Evolutionary conservation across 2,888 invertebrate species (phyloP), one percentile per base, ranked within the genome.

Genomic region (Clusia tigrina): DNA sequence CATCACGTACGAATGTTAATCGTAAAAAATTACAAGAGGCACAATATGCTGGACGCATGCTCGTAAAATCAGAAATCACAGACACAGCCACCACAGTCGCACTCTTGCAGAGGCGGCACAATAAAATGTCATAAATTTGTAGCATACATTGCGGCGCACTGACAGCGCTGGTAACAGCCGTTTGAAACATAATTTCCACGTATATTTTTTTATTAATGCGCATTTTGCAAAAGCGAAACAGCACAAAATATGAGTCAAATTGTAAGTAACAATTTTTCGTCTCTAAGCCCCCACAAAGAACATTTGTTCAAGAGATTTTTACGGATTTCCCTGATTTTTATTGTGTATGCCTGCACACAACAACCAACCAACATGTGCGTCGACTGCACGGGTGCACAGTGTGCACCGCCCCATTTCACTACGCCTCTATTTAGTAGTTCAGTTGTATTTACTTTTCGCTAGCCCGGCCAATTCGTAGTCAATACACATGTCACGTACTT

Each of bases 401-500:
- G 32, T 12, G 15, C 42, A 42, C 42, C 42, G 12, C 42, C 42
- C 42, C 42, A n/a, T 42, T n/a, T n/a, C 32, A 12, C 42, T 42
- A 42, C 42, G 42, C 42, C 42, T 17, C 3, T 48, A 3, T 48
- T 5, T 48, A 3, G 48, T 48, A 20, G 22, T 48, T 18, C 3
- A 20, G 22, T 20, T 22, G 42, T 42, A 42, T 42, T 42, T 42
- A 42, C 42, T 42, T n/a, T 42, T 42, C 3, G 42, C 3, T 42
- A 15, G 42, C n/a, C 42, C 3, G 15, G 42, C 3, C 42, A 42
- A n/a, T 42, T 15, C n/a, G 22, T 48, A 48, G 72, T 78, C 76
- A 69, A 71, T 67, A 76, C 76, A 76, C 77, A 77, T 77, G 73
- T 78, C 76, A 77, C 76, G 76, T 78, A 76, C 63, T 77, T 74